Conservation (phyloP, 2,888 invertebrate species). For the Rhabditoides inermis region DNA sequence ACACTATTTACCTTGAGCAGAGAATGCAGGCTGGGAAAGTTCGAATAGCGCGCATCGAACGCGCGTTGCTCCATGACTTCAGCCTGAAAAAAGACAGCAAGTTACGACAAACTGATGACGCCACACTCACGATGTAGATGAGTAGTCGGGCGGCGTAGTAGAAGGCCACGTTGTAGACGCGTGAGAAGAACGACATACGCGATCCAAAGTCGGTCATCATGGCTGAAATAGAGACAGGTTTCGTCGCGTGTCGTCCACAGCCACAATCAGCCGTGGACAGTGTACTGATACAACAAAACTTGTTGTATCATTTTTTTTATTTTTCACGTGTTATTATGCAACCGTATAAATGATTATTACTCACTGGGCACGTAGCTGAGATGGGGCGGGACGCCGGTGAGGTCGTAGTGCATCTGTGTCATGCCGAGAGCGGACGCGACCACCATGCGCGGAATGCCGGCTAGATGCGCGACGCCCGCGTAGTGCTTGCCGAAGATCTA, state of each 20-base stretch:
- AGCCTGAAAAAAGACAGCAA: background rate
- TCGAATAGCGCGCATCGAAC: background rate
- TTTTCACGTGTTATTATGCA: too few relatives aligned
- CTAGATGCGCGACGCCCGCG: background rate
- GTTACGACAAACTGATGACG: background rate
- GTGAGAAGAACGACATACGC: conserved; percentile 8
- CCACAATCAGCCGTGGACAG: background rate
- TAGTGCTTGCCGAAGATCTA: background rate
- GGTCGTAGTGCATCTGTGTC: conserved; percentile 14
- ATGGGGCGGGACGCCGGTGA: conserved; percentile 6
- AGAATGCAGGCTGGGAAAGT: conserved; percentile 6
- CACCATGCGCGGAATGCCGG: conserved; percentile 13
- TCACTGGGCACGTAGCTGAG: conserved; percentile 16
- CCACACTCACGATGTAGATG: background rate
- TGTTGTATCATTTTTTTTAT: too few relatives aligned
- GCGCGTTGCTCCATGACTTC: conserved; percentile 2
- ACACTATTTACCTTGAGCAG: conserved; percentile 5
- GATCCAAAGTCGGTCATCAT: conserved; percentile 11
- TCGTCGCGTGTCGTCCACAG: background rate
- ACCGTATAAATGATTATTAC: too few relatives aligned
- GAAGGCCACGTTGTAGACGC: conserved; percentile 13
- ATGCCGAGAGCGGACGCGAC: conserved; percentile 16
- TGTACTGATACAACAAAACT: too few relatives aligned
- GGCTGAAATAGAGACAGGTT: conserved; percentile 5
- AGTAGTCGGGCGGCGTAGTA: background rate